phyloP scores from a whole-genome alignment of 2,888 invertebrate species.

The Amphiduros pacificus region DNA sequence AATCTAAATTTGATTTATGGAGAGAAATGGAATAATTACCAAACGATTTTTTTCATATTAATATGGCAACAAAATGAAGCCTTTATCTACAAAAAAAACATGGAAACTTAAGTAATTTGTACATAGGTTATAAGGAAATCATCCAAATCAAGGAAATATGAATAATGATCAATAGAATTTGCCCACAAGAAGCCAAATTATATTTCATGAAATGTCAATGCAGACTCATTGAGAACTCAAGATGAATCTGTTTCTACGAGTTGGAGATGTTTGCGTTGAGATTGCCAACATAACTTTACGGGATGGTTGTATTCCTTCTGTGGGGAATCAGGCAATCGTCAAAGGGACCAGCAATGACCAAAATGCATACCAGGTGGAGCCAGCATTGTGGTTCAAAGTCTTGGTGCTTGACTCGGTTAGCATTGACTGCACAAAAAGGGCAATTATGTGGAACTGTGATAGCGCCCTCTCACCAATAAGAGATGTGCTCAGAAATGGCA shows the following conservation, averaged over 20 bases:
- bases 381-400: slow-evolving; percentile 51
- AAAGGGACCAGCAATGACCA: background rate
- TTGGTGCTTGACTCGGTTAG: slow-evolving; percentile 42
- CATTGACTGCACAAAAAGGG: slow-evolving; percentile 42
- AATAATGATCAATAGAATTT: too few species aligned
- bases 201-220: too few species aligned
- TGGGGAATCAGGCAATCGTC: slow-evolving; percentile 14
- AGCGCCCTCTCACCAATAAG: slow-evolving; percentile 2
- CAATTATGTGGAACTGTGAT: slow-evolving; percentile 35
- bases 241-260: slow-evolving; percentile 12
- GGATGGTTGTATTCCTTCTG: slow-evolving; percentile 24
- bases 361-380: slow-evolving; percentile 33
- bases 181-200: too few species aligned
- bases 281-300: slow-evolving; percentile 20
- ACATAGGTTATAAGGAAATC: too few species aligned
- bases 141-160: too few species aligned
- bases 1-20: too few species aligned
- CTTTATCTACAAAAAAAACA: too few species aligned
- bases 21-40: too few species aligned
- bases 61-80: too few species aligned
- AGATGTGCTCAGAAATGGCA: background rate
- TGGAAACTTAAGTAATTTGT: too few species aligned
- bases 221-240: too few species aligned
- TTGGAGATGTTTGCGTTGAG: slow-evolving; percentile 14
- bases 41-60: too few species aligned